These are phyloP conservation scores for Andrena fulva DNA, from an alignment of 2,888 invertebrate species.

Conservation along the genomic window DNA sequence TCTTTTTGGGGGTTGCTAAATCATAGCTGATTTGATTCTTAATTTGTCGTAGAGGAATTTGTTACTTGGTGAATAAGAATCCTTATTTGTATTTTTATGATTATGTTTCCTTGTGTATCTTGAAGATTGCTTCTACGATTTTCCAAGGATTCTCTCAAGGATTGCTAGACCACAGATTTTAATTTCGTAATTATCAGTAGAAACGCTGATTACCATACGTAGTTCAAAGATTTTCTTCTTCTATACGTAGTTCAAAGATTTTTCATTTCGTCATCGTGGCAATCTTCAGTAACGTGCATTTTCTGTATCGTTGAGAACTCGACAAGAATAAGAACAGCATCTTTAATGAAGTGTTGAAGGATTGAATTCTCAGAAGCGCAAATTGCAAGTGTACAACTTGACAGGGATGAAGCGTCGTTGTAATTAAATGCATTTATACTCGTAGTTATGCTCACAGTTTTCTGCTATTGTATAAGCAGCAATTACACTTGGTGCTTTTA, in stretches of 20 bases:
- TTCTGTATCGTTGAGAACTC: neutral
- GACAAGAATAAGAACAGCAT: neutral
- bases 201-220: no score
- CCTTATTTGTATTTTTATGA: no score
- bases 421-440: constrained; percentile 59
- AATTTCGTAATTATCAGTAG: neutral
- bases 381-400: neutral
- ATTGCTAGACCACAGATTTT: neutral
- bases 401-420: constrained; percentile 28
- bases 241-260: no score
- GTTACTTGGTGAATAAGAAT: no score
- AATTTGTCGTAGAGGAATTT: no score
- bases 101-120: no score
- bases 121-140: no score
- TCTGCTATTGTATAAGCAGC: constrained; percentile 48
- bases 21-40: no score
- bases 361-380: constrained; percentile 9
- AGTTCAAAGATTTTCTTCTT: no score
- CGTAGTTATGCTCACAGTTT: constrained; percentile 39
- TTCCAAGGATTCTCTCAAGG: no score
- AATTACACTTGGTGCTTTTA: constrained; percentile 61
- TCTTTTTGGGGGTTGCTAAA: no score
- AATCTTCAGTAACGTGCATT: neutral
- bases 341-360: constrained; percentile 5
- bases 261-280: no score